Evolutionary conservation across 2,113 vertebrate species (phyloP).

Genomic region (Pithys albifrons): DNA sequence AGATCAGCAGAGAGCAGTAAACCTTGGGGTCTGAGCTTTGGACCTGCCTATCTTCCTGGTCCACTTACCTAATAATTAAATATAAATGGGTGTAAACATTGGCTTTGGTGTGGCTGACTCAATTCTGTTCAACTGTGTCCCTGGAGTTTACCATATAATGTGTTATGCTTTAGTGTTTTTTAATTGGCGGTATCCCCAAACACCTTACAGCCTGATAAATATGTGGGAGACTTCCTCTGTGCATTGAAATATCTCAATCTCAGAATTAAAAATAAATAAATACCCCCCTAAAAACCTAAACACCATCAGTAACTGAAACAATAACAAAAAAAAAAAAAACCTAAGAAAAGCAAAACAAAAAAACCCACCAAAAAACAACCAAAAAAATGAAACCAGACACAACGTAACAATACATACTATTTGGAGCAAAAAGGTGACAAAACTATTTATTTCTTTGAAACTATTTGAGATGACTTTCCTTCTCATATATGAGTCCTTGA

Average conservation of each 20-base stretch:
- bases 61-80: not conserved
- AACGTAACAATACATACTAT: not conserved
- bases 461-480: not conserved
- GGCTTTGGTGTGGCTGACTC: not conserved
- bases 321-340: no score
- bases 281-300: accelerated
- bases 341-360: no score
- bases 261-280: not conserved
- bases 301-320: not conserved
- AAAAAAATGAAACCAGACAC: not conserved
- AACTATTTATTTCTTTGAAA: not conserved
- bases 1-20: not conserved
- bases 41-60: not conserved
- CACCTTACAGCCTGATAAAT: not conserved
- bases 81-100: not conserved
- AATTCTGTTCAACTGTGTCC: not conserved
- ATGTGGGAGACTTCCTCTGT: not conserved
- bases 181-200: not conserved
- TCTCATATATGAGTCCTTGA: not conserved
- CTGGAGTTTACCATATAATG: not conserved
- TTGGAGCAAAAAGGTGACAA: not conserved
- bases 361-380: not conserved
- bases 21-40: not conserved
- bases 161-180: accelerated
- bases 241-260: not conserved